These are phyloP conservation scores for human (Homo sapiens) DNA, from an alignment of 2,113 vertebrate genomes.

Conservation along the genomic window DNA sequence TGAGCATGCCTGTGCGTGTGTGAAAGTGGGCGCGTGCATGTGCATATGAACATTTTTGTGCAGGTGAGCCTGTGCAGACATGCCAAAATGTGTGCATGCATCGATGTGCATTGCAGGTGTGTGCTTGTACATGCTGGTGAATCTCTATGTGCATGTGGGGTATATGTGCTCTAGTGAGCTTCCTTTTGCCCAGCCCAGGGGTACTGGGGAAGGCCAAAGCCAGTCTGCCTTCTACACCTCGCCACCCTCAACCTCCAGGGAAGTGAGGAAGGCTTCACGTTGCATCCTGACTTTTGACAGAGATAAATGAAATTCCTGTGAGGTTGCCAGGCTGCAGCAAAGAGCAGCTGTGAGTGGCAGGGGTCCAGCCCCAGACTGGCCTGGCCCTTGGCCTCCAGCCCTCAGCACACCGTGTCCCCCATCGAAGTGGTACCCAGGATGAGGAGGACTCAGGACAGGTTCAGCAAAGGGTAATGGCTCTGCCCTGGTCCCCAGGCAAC, in stretches of 20 bases:
- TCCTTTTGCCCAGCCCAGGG: not conserved
- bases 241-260: not conserved
- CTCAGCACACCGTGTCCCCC: not conserved
- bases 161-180: not conserved
- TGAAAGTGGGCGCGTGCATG: too few species aligned
- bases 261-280: not conserved
- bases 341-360: not conserved
- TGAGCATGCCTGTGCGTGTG: not conserved
- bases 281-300: not conserved
- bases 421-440: not conserved
- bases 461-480: not conserved
- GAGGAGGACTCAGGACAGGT: not conserved
- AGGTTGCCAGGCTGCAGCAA: not conserved
- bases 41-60: not conserved
- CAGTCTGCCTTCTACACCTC: not conserved
- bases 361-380: not conserved
- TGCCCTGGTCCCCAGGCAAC: not conserved
- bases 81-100: accelerated
- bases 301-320: not conserved
- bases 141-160: too few species aligned
- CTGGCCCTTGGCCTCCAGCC: not conserved
- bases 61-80: not conserved
- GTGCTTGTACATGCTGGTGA: not conserved
- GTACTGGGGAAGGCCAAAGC: not conserved
- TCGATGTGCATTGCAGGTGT: not conserved